These are phyloP conservation scores for Cebus imitator DNA, from an alignment of 2,113 vertebrate species.

Conservation along the genomic window DNA sequence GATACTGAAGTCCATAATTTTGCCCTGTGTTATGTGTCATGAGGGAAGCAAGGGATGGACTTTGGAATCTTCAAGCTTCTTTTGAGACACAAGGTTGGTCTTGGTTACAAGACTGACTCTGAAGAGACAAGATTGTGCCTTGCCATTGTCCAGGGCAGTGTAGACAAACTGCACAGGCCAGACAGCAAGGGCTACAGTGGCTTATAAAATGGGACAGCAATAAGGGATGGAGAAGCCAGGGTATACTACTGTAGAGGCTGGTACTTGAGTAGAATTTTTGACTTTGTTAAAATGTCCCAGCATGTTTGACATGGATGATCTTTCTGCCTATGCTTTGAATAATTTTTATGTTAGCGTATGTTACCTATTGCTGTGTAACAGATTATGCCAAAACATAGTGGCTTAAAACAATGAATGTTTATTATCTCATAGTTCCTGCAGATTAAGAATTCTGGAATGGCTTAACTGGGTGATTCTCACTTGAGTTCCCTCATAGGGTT, in stretches of 20 bases:
- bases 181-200: background rate
- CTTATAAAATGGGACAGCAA: no score
- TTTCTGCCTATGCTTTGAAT: background rate
- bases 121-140: background rate
- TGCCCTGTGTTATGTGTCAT: no score
- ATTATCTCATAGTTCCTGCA: background rate
- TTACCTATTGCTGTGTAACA: background rate
- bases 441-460: background rate
- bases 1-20: background rate
- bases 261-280: background rate
- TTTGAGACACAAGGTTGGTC: background rate
- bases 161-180: background rate
- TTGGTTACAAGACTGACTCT: background rate
- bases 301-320: background rate
- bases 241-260: background rate
- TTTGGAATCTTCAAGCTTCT: background rate
- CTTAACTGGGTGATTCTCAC: background rate
- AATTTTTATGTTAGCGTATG: background rate
- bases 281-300: background rate
- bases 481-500: background rate
- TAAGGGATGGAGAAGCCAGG: background rate
- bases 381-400: background rate
- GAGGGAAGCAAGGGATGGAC: background rate
- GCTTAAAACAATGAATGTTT: background rate
- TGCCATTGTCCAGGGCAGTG: background rate